A percentile compares a stretch with the other conserved stretches of the same genome.
Conservation (phyloP, 2,113 vertebrate species). For the Thamnophis sirtalis region DNA sequence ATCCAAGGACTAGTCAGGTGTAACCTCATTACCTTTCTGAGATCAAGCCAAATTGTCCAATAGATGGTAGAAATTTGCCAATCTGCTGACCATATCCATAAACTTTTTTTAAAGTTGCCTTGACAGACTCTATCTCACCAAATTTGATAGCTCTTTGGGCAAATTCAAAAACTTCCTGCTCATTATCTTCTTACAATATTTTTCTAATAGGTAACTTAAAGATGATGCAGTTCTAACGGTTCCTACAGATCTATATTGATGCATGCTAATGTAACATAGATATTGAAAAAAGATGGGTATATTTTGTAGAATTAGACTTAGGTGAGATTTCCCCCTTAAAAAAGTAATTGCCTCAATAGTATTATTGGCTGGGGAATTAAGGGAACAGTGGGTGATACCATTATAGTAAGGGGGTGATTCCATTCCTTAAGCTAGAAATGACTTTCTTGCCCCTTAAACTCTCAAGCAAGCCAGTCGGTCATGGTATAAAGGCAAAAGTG, state of each 20-base stretch:
- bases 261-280: not conserved
- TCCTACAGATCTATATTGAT: not conserved
- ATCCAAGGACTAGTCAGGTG: not conserved
- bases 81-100: not conserved
- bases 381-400: not conserved
- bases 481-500: not conserved
- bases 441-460: not conserved
- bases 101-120: not conserved
- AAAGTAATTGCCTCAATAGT: not conserved
- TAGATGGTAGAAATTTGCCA: not conserved
- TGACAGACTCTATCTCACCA: not conserved
- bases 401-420: not conserved
- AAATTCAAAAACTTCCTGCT: not conserved
- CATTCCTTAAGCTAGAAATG: not conserved
- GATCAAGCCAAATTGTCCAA: not conserved
- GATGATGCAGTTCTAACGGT: not conserved
- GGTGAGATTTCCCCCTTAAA: not conserved
- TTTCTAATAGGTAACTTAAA: not conserved
- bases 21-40: not conserved
- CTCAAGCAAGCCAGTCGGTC: not conserved
- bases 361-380: not conserved
- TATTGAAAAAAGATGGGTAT: not conserved
- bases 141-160: not conserved
- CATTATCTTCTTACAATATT: not conserved
- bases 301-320: not conserved